Evolutionary conservation across 1,140 invertebrate species (phyloP).

Genomic region (Aphis craccivora): DNA sequence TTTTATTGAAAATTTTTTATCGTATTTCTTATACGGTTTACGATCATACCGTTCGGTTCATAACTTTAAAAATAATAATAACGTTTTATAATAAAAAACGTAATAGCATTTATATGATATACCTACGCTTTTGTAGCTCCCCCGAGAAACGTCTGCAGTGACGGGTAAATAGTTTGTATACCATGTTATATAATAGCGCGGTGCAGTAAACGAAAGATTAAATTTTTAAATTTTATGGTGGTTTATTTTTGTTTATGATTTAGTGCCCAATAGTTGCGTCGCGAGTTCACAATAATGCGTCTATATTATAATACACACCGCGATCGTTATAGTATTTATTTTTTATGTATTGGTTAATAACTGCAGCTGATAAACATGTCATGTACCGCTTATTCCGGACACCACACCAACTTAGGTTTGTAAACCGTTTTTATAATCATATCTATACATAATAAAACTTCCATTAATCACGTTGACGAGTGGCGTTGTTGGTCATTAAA

Average conservation of each 20-base stretch:
- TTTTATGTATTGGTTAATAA: constrained; percentile 1
- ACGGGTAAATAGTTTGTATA: neutral
- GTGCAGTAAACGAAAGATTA: neutral
- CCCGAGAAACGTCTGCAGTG: neutral
- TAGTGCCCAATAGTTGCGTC: neutral
- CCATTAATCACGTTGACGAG: constrained; percentile 31
- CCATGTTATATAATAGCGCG: neutral
- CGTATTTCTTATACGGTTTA: neutral
- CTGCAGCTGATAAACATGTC: constrained; percentile 30
- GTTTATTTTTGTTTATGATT: constrained; percentile 10
- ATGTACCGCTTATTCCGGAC: constrained; percentile 13
- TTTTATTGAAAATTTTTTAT: neutral
- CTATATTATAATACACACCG: neutral
- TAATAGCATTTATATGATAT: neutral
- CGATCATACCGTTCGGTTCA: neutral
- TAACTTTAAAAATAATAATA: constrained; percentile 2
- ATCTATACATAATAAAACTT: neutral
- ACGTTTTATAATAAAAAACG: neutral
- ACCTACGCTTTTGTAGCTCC: neutral
- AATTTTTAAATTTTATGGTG: neutral
- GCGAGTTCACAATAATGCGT: neutral
- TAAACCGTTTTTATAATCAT: neutral
- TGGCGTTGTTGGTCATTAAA: constrained; percentile 15
- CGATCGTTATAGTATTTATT: neutral
- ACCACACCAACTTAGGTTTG: neutral